These are phyloP conservation scores for Aulostomus chinensis DNA, from an alignment of 2,797 vertebrate genomes.

Conservation along the genomic window DNA sequence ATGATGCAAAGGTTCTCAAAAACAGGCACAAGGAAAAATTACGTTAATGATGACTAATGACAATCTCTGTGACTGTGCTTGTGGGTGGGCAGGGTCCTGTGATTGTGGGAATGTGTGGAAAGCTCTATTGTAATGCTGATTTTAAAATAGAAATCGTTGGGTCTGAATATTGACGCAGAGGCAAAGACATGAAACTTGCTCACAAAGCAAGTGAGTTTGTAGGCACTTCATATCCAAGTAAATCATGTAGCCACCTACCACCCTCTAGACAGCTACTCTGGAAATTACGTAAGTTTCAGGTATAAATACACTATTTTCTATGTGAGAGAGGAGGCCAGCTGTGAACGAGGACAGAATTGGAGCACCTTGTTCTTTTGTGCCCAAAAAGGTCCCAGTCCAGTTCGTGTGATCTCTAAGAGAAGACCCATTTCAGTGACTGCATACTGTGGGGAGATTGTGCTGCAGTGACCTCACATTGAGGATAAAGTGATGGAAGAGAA, in stretches of 20 bases:
- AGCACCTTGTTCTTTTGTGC: slow-evolving; percentile 78
- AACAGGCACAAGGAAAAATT: slow-evolving; percentile 14
- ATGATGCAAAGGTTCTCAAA: slow-evolving; percentile 3
- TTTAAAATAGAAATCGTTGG: slow-evolving; percentile 24
- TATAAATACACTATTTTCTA: slow-evolving; percentile 62
- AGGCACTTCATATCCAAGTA: slow-evolving; percentile 33
- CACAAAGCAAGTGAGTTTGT: slow-evolving; percentile 27
- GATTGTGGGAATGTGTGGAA: no score
- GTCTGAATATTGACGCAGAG: slow-evolving; percentile 24
- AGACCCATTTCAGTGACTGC: slow-evolving; percentile 51
- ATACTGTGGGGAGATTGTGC: slow-evolving; percentile 35
- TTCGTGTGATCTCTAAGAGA: slow-evolving; percentile 47
- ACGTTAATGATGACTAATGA: slow-evolving; percentile 23
- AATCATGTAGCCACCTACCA: slow-evolving; percentile 29
- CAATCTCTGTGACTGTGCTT: slow-evolving; percentile 10
- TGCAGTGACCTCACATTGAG: slow-evolving; percentile 45
- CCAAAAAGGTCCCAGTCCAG: slow-evolving; percentile 58
- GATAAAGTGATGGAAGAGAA: slow-evolving; percentile 33
- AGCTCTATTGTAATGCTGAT: no score
- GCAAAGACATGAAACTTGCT: slow-evolving; percentile 13
- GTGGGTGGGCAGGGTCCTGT: slow-evolving; percentile 37
- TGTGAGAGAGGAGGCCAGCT: slow-evolving; percentile 68
- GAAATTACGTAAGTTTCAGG: slow-evolving; percentile 60
- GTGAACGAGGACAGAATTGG: slow-evolving; percentile 76
- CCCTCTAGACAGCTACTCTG: slow-evolving; percentile 53